Evolutionary conservation across 2,888 invertebrate species (phyloP), one percentile per base, ranked within the genome.

Genomic region (Spilosoma lubricipeda): DNA sequence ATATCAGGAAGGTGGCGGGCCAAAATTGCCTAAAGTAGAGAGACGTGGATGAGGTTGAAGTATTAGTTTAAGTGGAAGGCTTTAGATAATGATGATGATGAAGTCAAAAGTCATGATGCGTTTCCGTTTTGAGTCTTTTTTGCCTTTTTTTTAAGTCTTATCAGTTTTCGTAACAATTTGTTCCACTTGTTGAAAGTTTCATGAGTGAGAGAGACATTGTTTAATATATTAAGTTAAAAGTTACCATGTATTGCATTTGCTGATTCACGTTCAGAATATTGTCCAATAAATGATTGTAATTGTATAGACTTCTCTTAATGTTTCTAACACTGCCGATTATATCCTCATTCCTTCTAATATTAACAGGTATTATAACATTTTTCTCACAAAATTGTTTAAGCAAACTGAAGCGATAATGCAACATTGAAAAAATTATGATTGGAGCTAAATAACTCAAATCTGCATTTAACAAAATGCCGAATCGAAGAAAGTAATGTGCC

Each of bases 251-350:
- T 33, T 77, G 77, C 4, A 77, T 30, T 27, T 67, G 27, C 13
- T 20, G 20, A 13, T 77, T 18, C 8, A 72, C 56, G 4, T 48
- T 48, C 18, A 64, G 27, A 52, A 77, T n/a, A 59, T 67, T 69
- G 45, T 77, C 74, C 27, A 77, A 48, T 48, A 77, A 67, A 64
- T 67, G 27, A 20, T 77, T 63, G 30, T 77, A 77, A n/a, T 69
- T 70, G 4, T 70, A 63, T 27, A 74, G 42, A 72, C 33, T 27
- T 39, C 67, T 71, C 48, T 71, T 77, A 3, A 65, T 67, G 8
- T 70, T 56, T 33, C 39, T 66, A n/a, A 74, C 18, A 45, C 56
- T 45, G 8, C 15, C 3, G 5, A 11, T 23, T 30, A 59, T 9
- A n/a, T 68, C 36, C 27, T 48, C 33, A n/a, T 42, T n/a, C 1